Percentiles rank a stretch among this genome's conserved stretches.
Conservation (phyloP, 53 echinoderm and acorn worm genomes). For the Patiria pectinifera region DNA sequence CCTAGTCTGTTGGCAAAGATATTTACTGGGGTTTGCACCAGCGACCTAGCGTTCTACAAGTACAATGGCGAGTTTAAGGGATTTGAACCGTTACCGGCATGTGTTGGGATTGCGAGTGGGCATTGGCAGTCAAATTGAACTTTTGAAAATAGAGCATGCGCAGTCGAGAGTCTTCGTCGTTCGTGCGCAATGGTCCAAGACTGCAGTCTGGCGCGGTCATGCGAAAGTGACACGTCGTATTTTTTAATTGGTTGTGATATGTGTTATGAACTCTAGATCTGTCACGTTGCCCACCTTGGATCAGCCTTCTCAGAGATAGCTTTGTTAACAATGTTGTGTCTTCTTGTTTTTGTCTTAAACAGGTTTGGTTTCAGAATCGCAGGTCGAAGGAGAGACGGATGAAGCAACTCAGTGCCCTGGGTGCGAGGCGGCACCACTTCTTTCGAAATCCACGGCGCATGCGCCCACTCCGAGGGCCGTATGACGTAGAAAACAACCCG, state of each 20-base stretch:
- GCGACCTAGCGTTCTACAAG: too few relatives aligned
- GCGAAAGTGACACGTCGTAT: too few relatives aligned
- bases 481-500: conserved; percentile 95
- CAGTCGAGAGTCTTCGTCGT: neutral
- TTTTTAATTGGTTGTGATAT: too few relatives aligned
- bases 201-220: too few relatives aligned
- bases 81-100: too few relatives aligned
- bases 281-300: too few relatives aligned
- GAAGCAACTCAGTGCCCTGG: conserved; percentile 99
- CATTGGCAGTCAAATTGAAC: too few relatives aligned
- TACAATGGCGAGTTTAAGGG: too few relatives aligned
- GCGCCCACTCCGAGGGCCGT: conserved; percentile 95
- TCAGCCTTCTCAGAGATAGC: neutral
- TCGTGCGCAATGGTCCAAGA: too few relatives aligned
- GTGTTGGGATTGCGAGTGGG: too few relatives aligned
- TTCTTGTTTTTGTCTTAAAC: conserved; percentile 9
- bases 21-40: neutral
- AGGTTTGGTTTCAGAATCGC: conserved; percentile 99
- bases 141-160: too few relatives aligned
- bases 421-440: conserved; percentile 96
- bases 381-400: conserved; percentile 95
- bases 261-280: too few relatives aligned
- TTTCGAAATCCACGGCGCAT: conserved; percentile 97
- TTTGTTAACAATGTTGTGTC: neutral
- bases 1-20: neutral